These are phyloP conservation scores for Sorex maritimensis DNA, from an alignment of 2,797 vertebrate genomes.

Conservation along the genomic window DNA sequence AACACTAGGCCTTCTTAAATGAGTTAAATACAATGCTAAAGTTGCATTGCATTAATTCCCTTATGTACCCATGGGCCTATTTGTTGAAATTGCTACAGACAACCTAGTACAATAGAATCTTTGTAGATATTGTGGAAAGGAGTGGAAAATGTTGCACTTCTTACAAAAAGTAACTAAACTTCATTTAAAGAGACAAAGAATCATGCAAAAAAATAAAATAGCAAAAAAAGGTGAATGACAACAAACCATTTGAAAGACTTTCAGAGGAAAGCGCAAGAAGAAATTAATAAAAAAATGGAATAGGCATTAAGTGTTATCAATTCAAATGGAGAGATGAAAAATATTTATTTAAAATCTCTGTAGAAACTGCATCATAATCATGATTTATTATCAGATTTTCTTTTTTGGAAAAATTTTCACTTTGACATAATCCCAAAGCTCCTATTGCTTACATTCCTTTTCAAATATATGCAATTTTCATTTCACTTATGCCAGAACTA, in stretches of 20 bases:
- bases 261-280: not conserved
- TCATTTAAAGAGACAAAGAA: not conserved
- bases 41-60: not conserved
- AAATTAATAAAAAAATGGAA: not conserved
- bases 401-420: not conserved
- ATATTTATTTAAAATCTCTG: constrained; percentile 40
- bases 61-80: not conserved
- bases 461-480: not conserved
- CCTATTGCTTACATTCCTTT: not conserved
- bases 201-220: not conserved
- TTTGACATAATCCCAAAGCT: constrained; percentile 2
- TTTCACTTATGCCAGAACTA: not conserved
- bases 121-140: not conserved
- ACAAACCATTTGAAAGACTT: no score
- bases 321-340: constrained; percentile 56
- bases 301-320: not conserved
- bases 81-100: not conserved
- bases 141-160: constrained; percentile 1
- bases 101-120: not conserved
- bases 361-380: constrained; percentile 49
- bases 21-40: not conserved
- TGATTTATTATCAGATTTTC: not conserved
- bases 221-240: no score
- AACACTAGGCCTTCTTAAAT: not conserved
- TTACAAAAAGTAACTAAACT: constrained; percentile 21